phyloP scores from a whole-genome alignment of 2,113 vertebrate genomes.

The Bubo blakistoni region DNA sequence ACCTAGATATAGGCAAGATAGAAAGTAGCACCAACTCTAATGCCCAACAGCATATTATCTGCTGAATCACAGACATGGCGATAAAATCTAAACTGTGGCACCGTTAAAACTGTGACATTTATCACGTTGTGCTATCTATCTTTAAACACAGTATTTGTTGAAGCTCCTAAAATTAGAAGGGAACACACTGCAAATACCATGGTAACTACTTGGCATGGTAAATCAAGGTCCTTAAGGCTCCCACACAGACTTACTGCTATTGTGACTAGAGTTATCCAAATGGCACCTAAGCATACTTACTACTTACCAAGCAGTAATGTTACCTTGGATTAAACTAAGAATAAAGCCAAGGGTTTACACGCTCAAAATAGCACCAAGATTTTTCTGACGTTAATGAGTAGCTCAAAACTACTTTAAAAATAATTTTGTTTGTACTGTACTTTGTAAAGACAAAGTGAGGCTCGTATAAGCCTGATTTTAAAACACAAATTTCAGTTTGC shows the following conservation, averaged over 20 bases:
- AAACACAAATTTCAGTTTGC: neutral
- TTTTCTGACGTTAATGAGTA: neutral
- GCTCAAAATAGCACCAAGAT: neutral
- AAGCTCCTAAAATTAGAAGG: conserved; percentile 52
- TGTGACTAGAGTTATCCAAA: conserved; percentile 38
- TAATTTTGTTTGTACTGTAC: neutral
- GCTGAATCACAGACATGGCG: conserved; percentile 3
- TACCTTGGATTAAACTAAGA: conserved; percentile 36
- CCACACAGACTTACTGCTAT: conserved; percentile 25
- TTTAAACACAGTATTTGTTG: conserved; percentile 44
- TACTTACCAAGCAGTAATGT: conserved; percentile 2
- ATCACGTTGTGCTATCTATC: conserved; percentile 15
- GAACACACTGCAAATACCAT: conserved; percentile 53
- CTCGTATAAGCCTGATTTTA: neutral
- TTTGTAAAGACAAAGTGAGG: neutral
- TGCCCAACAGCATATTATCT: neutral
- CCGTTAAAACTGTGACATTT: conserved; percentile 1
- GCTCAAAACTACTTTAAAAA: neutral
- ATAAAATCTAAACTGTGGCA: neutral
- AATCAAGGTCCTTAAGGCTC: conserved; percentile 38
- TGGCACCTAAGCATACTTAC: neutral
- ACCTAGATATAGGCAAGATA: neutral
- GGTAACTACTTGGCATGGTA: conserved; percentile 51
- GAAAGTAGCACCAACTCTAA: neutral
- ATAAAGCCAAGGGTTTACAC: neutral